Percentiles rank a stretch among this genome's conserved stretches.
These are phyloP conservation scores for Conus canariensis DNA, from an alignment of 2,888 invertebrate genomes.

Conservation along the genomic window DNA sequence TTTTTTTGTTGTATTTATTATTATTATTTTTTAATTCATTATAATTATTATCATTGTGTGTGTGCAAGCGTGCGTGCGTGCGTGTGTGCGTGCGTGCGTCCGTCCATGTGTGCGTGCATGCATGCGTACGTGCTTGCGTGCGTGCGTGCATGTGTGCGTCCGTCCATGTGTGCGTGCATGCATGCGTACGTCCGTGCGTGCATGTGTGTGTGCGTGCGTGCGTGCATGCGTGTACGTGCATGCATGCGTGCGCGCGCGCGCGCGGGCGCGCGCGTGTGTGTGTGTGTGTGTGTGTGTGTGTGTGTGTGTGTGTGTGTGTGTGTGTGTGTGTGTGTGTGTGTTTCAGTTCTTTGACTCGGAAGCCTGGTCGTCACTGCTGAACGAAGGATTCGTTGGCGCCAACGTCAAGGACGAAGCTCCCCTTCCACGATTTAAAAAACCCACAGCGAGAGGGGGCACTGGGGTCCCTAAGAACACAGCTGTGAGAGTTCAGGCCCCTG, in stretches of 20 bases:
- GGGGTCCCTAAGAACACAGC: slow-evolving; percentile 19
- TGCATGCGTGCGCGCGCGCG: neutral
- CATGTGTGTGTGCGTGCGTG: neutral
- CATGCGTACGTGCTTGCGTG: neutral
- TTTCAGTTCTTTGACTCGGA: slow-evolving; percentile 36
- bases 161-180: too few relatives aligned
- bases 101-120: too few relatives aligned
- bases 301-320: neutral
- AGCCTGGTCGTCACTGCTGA: slow-evolving; percentile 38
- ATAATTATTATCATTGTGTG: neutral
- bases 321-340: too few relatives aligned
- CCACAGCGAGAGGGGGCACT: neutral
- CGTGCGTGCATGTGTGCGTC: too few relatives aligned
- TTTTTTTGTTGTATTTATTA: neutral
- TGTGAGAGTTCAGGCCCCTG: neutral
- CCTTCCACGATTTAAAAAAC: slow-evolving; percentile 24
- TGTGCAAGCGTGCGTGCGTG: neutral
- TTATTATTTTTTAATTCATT: neutral
- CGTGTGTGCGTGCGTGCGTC: too few relatives aligned
- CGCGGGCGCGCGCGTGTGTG: neutral
- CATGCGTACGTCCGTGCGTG: neutral
- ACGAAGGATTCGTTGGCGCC: slow-evolving; percentile 35
- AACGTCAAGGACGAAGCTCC: slow-evolving; percentile 41
- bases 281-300: neutral
- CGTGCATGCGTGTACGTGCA: neutral